These are phyloP conservation scores for Grapholita molesta DNA, from an alignment of 1,140 invertebrate species.

Conservation along the genomic window DNA sequence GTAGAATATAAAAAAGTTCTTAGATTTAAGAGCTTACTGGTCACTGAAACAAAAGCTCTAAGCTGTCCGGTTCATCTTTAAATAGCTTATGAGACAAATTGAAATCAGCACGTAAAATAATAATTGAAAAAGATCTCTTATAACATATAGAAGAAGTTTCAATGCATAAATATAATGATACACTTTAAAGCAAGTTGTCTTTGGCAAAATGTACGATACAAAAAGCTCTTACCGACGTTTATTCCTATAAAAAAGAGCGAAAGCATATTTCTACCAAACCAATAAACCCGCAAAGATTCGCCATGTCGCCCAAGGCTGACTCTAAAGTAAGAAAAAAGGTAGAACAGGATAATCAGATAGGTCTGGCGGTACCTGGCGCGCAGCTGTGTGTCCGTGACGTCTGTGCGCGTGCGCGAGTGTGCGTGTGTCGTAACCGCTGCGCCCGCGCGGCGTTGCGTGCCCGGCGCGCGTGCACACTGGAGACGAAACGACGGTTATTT, in stretches of 20 bases:
- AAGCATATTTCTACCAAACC: neutral
- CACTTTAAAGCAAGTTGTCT: too few species aligned
- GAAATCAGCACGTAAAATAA: too few species aligned
- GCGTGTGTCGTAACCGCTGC: constrained; percentile 64
- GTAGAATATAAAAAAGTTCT: neutral
- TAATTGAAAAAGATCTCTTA: too few species aligned
- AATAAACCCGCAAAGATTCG: neutral
- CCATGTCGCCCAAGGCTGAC: neutral
- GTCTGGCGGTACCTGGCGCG: constrained; percentile 45
- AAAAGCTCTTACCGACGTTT: neutral
- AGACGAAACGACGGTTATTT: constrained; percentile 3
- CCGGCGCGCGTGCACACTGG: constrained; percentile 44
- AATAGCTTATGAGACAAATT: too few species aligned
- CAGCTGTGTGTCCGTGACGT: constrained; percentile 38
- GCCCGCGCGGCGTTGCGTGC: constrained; percentile 47
- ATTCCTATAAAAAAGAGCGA: neutral
- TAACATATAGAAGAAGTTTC: too few species aligned
- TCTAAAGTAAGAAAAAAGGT: neutral
- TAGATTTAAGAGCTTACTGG: neutral
- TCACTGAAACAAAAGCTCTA: too few species aligned
- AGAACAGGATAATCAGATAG: constrained; percentile 31
- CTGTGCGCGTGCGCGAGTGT: constrained; percentile 36
- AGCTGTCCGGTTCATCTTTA: too few species aligned
- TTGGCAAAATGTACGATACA: too few species aligned
- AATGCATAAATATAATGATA: too few species aligned